These are phyloP conservation scores for Porites cylindrica DNA, from an alignment of 92 coral and sea anemone species.

Conservation along the genomic window DNA sequence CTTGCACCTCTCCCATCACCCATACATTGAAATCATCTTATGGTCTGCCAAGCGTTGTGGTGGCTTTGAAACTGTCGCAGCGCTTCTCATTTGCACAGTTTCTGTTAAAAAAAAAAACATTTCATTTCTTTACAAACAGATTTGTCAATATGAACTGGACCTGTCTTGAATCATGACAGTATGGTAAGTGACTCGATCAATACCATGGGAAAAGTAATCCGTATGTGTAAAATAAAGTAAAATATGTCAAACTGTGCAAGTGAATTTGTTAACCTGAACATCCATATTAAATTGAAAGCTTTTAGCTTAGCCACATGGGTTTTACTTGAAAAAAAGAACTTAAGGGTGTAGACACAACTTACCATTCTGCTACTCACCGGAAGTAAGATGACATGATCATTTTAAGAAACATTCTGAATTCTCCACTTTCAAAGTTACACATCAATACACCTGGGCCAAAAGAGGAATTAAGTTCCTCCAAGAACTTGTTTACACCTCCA, in stretches of 20 bases:
- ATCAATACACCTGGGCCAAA: not conserved
- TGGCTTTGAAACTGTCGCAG: constrained; percentile 21
- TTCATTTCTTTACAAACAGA: not conserved
- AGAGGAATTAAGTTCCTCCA: not conserved
- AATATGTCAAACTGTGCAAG: constrained; percentile 1
- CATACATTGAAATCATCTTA: not conserved
- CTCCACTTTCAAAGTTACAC: not conserved
- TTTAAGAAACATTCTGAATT: not conserved
- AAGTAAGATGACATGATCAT: not conserved
- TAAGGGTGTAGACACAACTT: constrained; percentile 4
- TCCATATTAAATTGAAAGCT: not conserved
- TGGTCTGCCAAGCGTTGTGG: constrained; percentile 35
- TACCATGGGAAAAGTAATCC: not conserved
- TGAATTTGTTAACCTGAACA: not conserved
- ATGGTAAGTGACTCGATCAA: not conserved
- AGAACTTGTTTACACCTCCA: not conserved
- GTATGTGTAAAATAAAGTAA: not conserved
- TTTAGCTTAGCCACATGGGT: not conserved
- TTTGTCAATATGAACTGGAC: constrained; percentile 1
- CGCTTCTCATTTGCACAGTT: constrained; percentile 1
- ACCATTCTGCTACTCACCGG: constrained; percentile 4
- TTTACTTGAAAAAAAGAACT: not conserved
- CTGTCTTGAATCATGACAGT: not conserved
- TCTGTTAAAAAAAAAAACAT: not conserved
- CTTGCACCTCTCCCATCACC: constrained; percentile 33